Evolutionary conservation across 2,888 invertebrate species (phyloP), one percentile per base, ranked within the genome.

Genomic region (Aporophyla nigra): DNA sequence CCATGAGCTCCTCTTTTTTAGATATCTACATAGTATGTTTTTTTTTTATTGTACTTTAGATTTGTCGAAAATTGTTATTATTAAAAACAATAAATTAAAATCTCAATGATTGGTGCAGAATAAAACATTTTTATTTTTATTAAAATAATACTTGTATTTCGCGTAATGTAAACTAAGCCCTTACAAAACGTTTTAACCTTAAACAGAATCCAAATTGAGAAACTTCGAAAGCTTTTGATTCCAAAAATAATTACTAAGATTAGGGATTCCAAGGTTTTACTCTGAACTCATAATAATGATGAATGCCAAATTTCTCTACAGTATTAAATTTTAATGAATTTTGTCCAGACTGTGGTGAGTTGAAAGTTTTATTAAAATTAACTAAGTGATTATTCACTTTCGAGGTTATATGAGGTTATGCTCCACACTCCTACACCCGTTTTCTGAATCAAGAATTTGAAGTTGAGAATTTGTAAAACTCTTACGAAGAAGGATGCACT

Each of bases 181-280:
- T 82, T 71, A 83, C 51, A 73, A 72, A 85, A 79, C 76, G 69
- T 82, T 84, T 82, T 80, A 83, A 84, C 82, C 78, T 80, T 74
- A 78, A 83, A 80, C 71, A 80, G 59, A 72, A 85, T 85, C 80
- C 71, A 88, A 87, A 88, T 86, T 85, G 80, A 46, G 76, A 89
- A 88, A 88, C 80, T 88, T 88, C 43, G 85, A 70, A 86, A 84
- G 78, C 86, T 86, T 88, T 87, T 84, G 77, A 86, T 84, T 79
- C 78, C 67, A 78, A 85, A 88, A 86, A 88, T 87, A 86, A 88
- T 88, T 85, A 87, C 76, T 66, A 72, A 79, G 83, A 89, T 88
- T 87, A 88, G 77, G 78, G 77, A 81, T 86, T 69, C 71, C 51
- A 56, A 62, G 74, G 77, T 68, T 86, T 80, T 72, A 78, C 69